Percentiles rank a stretch among this genome's conserved stretches.
Conservation (phyloP, 1,140 invertebrate species). For the Ridgeia piscesae region DNA sequence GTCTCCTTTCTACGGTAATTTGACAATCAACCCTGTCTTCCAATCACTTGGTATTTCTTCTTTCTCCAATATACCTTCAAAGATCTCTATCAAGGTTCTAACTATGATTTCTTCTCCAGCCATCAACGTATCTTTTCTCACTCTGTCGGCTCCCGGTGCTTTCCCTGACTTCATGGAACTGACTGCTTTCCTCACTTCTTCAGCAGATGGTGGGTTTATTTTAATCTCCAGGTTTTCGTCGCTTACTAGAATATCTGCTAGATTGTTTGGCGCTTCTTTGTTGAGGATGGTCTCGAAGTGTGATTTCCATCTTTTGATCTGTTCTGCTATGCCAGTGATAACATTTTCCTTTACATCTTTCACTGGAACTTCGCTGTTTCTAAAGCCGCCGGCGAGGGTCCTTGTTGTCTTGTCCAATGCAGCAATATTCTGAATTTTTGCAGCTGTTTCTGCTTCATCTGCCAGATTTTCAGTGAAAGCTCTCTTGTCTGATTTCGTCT, state of each 20-base stretch:
- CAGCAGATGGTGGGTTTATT: conserved; percentile 6
- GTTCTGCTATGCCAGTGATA: conserved; percentile 20
- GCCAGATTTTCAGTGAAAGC: conserved; percentile 1
- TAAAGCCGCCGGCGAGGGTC: conserved; percentile 4
- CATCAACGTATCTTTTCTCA: conserved; percentile 21
- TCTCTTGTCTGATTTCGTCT: not conserved
- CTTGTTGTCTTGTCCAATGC: not conserved
- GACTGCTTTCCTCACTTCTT: conserved; percentile 22
- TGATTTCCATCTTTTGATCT: conserved; percentile 9
- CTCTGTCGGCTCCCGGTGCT: conserved; percentile 15
- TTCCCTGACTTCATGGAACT: conserved; percentile 17
- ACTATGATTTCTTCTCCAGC: not conserved
- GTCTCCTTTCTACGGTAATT: conserved; percentile 42
- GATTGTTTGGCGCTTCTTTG: too few relatives aligned
- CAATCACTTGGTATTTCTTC: conserved; percentile 34
- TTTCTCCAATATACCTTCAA: conserved; percentile 12
- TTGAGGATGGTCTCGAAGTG: conserved; percentile 24
- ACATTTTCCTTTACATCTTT: conserved; percentile 18
- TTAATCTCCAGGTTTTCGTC: conserved; percentile 16
- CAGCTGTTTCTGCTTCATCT: conserved; percentile 17
- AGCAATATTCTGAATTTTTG: not conserved
- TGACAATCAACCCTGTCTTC: conserved; percentile 34
- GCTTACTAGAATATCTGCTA: not conserved
- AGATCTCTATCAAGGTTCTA: conserved; percentile 1
- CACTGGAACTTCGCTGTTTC: conserved; percentile 11